Base-by-base conservation (phyloP, 2,797 vertebrate genomes). In the Gallinago solitaria region DNA sequence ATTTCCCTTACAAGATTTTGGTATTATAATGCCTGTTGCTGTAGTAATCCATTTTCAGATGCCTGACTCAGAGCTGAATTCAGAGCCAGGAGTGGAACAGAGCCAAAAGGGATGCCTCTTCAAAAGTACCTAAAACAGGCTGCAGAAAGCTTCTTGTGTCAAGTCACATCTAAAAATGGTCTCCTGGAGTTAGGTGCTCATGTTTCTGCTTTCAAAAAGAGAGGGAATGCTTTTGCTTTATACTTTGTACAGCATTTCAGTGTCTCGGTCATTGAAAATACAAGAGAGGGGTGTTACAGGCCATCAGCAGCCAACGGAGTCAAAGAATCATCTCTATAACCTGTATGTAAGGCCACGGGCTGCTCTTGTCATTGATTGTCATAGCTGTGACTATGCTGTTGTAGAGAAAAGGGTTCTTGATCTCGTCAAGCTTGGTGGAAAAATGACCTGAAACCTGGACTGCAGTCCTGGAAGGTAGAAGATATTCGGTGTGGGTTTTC, bases 31-130 rank as follows among this genome's bases (percentile, higher is more conserved):
- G 41, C 48, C 35, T 9, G 3, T 68, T 88, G 51, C 83, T 81
- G 60, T 82, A 88, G 77, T 83, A 91, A 85, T 91, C 80, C 41
- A 13, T 73, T 93, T 95, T 90, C 75, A 90, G 91, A 39, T 86
- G 47, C 37, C 59, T 95, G 80, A 88, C 63, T 88, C 50, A 17
- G 75, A 71, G 32, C n/a, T 79, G 83, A 86, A 86, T 93, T 41
- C 30, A 63, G 82, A 90, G 79, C 48, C 33, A 7, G 18, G 32
- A 78, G 48, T 83, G 87, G 71, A 95, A 47, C 71, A 85, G 56
- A 68, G 59, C 69, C 84, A 85, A 33, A 21, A 20, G 60, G 56
- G 39, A 64, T 8, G 16, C 12, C 16, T 80, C 43, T 70, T 77
- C 56, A 67, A 16, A 87, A 47, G 53, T 39, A 45, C 27, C 84